A percentile compares a stretch with the other conserved stretches of the same genome.
Evolutionary conservation across 2,888 invertebrate genomes (phyloP).

Genomic region (Mantis religiosa): DNA sequence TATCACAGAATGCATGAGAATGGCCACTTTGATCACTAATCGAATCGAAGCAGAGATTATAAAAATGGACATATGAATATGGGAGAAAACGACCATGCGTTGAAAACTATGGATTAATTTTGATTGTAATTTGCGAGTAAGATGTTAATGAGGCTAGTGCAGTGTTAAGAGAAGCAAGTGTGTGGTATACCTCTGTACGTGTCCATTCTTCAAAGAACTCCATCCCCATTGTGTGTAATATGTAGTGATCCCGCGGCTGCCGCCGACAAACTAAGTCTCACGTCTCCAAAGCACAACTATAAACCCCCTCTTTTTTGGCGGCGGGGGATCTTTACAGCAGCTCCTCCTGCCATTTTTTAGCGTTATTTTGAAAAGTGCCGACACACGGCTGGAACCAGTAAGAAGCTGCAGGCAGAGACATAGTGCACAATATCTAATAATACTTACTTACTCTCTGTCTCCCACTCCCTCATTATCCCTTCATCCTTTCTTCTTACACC

Average conservation of each 20-base stretch:
- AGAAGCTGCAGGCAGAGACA: neutral
- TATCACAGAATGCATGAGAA: no score
- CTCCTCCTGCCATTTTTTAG: neutral
- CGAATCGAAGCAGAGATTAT: no score
- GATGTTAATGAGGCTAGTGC: no score
- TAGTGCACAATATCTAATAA: neutral
- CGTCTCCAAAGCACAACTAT: neutral
- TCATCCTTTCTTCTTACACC: neutral
- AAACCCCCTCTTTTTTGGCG: neutral
- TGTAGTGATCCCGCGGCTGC: neutral
- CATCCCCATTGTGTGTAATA: conserved; percentile 42
- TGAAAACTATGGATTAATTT: no score
- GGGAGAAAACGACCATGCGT: no score
- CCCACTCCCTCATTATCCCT: no score
- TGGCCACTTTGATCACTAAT: no score
- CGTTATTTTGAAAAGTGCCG: neutral
- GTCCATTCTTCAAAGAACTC: conserved; percentile 48
- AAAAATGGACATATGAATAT: no score
- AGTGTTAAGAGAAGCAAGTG: no score
- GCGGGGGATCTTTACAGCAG: neutral
- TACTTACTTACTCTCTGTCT: neutral
- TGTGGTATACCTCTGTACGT: neutral
- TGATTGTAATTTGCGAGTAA: no score
- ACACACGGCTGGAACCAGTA: neutral
- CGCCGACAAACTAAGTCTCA: neutral